phyloP scores from a whole-genome alignment of 2,113 vertebrate species.

The Sigmodon hispidus region DNA sequence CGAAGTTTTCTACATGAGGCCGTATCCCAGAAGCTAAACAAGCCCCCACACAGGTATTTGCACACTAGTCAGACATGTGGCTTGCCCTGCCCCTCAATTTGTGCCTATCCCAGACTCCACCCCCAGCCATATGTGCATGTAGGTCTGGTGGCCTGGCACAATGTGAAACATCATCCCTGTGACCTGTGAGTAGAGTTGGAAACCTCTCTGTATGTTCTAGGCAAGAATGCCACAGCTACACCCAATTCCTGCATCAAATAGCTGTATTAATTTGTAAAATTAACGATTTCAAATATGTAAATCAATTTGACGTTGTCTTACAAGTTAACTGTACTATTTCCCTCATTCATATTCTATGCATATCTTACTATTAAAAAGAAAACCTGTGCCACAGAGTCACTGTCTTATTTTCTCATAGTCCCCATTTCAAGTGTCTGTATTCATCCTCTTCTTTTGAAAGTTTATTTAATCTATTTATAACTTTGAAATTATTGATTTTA shows the following conservation, averaged over 20 bases:
- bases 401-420: too few relatives aligned
- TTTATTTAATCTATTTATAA: too few relatives aligned
- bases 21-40: not conserved
- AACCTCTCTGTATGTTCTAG: not conserved
- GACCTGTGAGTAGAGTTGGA: not conserved
- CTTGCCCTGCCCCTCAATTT: not conserved
- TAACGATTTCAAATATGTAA: too few relatives aligned
- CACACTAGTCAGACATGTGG: not conserved
- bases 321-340: too few relatives aligned
- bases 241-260: not conserved
- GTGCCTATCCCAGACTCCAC: not conserved
- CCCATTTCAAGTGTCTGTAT: too few relatives aligned
- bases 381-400: too few relatives aligned
- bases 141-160: not conserved
- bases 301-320: too few relatives aligned
- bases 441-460: too few relatives aligned
- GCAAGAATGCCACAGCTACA: not conserved
- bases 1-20: not conserved
- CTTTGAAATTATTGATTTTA: too few relatives aligned
- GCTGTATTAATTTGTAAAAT: too few relatives aligned
- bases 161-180: not conserved
- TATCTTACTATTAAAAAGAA: too few relatives aligned
- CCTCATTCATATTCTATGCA: too few relatives aligned
- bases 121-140: not conserved
- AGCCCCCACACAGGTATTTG: not conserved